These are phyloP conservation scores for Gymnoscelis rufifasciata DNA, from an alignment of 2,888 invertebrate genomes.

Conservation along the genomic window DNA sequence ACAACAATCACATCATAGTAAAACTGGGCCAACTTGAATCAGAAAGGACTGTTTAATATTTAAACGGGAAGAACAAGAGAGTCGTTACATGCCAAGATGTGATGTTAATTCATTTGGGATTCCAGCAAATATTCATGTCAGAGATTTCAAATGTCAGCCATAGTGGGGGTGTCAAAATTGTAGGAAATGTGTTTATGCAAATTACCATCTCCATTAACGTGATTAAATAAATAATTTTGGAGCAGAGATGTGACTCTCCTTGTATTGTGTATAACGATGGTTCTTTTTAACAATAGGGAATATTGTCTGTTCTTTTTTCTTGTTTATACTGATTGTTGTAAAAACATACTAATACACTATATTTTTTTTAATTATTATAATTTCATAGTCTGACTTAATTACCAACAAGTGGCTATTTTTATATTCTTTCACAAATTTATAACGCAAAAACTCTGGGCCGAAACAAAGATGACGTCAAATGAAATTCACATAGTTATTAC, in stretches of 20 bases:
- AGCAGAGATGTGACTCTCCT: not conserved
- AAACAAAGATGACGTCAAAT: too few relatives aligned
- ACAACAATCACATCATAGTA: not conserved
- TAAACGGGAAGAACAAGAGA: slow-evolving; percentile 39
- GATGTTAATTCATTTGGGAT: slow-evolving; percentile 45
- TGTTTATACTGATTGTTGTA: too few relatives aligned
- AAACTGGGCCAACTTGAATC: not conserved
- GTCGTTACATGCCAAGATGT: slow-evolving; percentile 44
- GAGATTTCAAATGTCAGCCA: slow-evolving; percentile 65
- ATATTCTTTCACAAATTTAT: too few relatives aligned
- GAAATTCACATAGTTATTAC: too few relatives aligned
- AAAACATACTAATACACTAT: too few relatives aligned
- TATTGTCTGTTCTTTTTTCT: too few relatives aligned
- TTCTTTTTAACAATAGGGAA: too few relatives aligned
- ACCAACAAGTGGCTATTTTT: too few relatives aligned
- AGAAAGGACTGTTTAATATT: slow-evolving; percentile 31
- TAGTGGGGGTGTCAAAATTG: slow-evolving; percentile 69
- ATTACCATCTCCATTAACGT: slow-evolving; percentile 71
- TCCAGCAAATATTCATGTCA: slow-evolving; percentile 55
- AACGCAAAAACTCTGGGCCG: too few relatives aligned
- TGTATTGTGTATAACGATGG: too few relatives aligned
- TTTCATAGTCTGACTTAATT: too few relatives aligned
- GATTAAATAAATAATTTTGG: slow-evolving; percentile 7
- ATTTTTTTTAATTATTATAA: too few relatives aligned
- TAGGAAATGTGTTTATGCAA: slow-evolving; percentile 75